phyloP scores from a whole-genome alignment of 1,140 invertebrate genomes.

The Drosophila guanche region DNA sequence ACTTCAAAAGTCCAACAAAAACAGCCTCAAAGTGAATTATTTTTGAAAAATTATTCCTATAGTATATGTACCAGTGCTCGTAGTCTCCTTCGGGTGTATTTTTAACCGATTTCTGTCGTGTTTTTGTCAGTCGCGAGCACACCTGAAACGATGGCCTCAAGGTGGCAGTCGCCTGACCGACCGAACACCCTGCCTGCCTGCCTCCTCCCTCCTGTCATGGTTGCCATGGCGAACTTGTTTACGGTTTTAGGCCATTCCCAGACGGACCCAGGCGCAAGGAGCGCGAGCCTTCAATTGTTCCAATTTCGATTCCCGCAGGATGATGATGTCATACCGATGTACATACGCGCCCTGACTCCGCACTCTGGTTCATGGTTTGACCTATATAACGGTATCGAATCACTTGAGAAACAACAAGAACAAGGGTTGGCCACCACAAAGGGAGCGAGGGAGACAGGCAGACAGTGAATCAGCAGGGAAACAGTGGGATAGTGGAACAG shows the following conservation, averaged over 20 bases:
- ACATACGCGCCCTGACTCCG: slow-evolving; percentile 32
- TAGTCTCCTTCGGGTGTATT: slow-evolving; percentile 40
- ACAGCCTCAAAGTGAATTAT: slow-evolving; percentile 33
- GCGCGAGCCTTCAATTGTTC: slow-evolving; percentile 40
- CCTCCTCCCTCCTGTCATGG: not conserved
- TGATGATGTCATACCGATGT: slow-evolving; percentile 62
- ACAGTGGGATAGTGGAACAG: too few relatives aligned
- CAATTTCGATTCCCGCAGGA: slow-evolving; percentile 26
- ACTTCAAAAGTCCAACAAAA: slow-evolving; percentile 29
- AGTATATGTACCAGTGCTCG: slow-evolving; percentile 11
- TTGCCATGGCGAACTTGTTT: slow-evolving; percentile 64
- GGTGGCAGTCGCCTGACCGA: slow-evolving; percentile 14
- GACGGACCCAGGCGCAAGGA: not conserved
- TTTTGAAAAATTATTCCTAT: slow-evolving; percentile 36
- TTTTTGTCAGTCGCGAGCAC: slow-evolving; percentile 57
- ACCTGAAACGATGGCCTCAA: slow-evolving; percentile 37
- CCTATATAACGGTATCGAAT: slow-evolving; percentile 57
- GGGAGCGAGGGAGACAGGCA: too few relatives aligned
- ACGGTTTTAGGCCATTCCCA: slow-evolving; percentile 36
- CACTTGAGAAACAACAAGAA: slow-evolving; percentile 25
- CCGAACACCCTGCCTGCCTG: too few relatives aligned
- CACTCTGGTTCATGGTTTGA: slow-evolving; percentile 59
- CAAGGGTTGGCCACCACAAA: slow-evolving; percentile 30
- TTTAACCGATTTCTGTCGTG: slow-evolving; percentile 60
- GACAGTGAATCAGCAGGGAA: too few relatives aligned